Conservation (phyloP, 37 sponge, comb jelly and placozoan species). For the Cladorhizidae sp. region DNA sequence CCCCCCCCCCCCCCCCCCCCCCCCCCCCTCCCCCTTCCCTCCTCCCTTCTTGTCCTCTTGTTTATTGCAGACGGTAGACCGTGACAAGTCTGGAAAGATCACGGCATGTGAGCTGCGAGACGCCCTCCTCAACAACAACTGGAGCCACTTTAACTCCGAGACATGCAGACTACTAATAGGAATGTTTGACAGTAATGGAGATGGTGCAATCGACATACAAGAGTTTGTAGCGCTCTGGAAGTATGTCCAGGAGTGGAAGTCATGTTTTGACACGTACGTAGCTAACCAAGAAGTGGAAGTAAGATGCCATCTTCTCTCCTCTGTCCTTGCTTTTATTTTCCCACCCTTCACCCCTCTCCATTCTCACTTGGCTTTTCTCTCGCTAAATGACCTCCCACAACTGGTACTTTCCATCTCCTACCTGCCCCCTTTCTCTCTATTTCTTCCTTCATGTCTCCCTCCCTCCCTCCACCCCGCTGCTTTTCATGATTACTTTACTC, state of each 20-base stretch:
- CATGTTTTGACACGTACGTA: slow-evolving; percentile 87
- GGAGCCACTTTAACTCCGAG: slow-evolving; percentile 90
- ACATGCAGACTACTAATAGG: slow-evolving; percentile 91
- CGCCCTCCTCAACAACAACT: slow-evolving; percentile 89
- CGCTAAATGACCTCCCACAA: too few species aligned
- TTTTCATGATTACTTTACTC: too few species aligned
- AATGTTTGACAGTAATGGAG: slow-evolving; percentile 87
- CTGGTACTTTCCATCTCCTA: too few species aligned
- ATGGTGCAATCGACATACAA: slow-evolving; percentile 88
- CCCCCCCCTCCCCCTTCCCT: too few species aligned
- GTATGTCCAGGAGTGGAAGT: slow-evolving; percentile 90
- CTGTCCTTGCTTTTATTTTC: too few species aligned
- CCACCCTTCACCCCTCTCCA: too few species aligned
- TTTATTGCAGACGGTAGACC: slow-evolving; percentile 75
- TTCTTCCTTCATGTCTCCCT: background rate
- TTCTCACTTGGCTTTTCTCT: too few species aligned
- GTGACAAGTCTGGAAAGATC: slow-evolving; percentile 73
- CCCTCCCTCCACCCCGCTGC: background rate
- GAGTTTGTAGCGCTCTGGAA: slow-evolving; percentile 93
- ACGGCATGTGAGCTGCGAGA: slow-evolving; percentile 76
- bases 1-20: too few species aligned
- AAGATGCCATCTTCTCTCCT: too few species aligned
- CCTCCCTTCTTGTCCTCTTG: too few species aligned
- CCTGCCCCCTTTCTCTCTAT: too few species aligned
- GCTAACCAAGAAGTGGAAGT: too few species aligned